Evolutionary conservation across 1,140 invertebrate species (phyloP), one percentile per base, ranked within the genome.

Genomic region (Solen grandis): DNA sequence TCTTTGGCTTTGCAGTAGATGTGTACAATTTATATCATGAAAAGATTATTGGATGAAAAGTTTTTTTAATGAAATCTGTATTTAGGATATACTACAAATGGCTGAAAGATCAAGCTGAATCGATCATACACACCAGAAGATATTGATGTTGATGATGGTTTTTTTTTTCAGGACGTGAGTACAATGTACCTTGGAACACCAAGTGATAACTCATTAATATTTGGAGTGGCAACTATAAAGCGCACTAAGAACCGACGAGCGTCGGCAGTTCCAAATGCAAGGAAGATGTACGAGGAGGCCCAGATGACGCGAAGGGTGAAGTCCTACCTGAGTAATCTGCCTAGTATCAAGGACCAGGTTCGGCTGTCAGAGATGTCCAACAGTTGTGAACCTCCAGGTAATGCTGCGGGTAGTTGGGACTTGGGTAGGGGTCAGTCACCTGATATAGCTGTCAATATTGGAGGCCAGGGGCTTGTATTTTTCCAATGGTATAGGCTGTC

Each of bases 211-310:
- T 75, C 84, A n/a, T 79, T 72, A 55, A 85, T 88, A 38, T 87
- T 87, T 13, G 90, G 91, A 62, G 94, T 96, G 88, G 96, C 97
- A 1, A 98, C 97, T 0, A 97, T 98, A 2, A 98, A 98, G 89
- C 94, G 97, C 62, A 97, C 98, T 91, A 98, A 98, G 88, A 97
- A 96, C 0, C 62, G 90, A 33, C 84, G 90, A 36, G 87, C 84
- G 2, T 95, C 97, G 0, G 96, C 96, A 8, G 95, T 96, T 0
- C 97, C 97, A 0, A 98, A 99, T 92, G 96, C 97, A 50, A 99
- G 99, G 93, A 99, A 98, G 92, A 99, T 99, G 97, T 99, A 98
- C 92, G 98, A 99, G 92, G 98, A 99, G 94, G 97, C 97, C 31
- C 97, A 99, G 93, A 99, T 99, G 98, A 97, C 98, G 22, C 94